Conservation (phyloP, 2,113 vertebrate genomes). For the Andinoacara biseriatus region DNA sequence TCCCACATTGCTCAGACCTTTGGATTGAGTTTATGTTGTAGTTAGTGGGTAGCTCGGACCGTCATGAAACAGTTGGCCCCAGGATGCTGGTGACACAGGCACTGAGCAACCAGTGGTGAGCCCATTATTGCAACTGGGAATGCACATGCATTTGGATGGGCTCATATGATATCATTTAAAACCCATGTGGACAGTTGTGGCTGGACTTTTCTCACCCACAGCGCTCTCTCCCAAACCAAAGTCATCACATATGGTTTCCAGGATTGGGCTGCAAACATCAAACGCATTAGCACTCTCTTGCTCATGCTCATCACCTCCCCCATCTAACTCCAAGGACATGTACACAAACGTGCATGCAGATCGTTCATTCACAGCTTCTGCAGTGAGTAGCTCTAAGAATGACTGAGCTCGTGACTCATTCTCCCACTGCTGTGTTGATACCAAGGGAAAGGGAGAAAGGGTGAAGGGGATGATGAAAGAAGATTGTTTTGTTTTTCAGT, state of each 20-base stretch:
- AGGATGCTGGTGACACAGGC: background rate
- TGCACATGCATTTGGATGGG: background rate
- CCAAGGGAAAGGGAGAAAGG: constrained; percentile 14
- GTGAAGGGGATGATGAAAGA: constrained; percentile 16
- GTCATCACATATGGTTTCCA: constrained; percentile 37
- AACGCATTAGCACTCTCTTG: constrained; percentile 41
- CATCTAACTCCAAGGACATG: constrained; percentile 33
- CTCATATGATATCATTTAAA: background rate
- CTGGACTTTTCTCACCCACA: constrained; percentile 1
- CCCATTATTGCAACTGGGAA: background rate
- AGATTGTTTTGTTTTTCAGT: constrained; percentile 25
- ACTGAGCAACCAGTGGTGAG: background rate
- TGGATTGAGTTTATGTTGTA: background rate
- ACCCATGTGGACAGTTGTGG: background rate
- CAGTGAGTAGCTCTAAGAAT: constrained; percentile 62
- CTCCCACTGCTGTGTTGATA: constrained; percentile 44
- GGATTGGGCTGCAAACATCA: constrained; percentile 42
- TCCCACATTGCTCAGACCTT: background rate
- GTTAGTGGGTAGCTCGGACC: background rate
- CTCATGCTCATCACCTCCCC: constrained; percentile 27
- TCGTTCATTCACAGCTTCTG: constrained; percentile 72
- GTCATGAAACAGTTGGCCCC: no score
- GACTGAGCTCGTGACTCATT: constrained; percentile 74
- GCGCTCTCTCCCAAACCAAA: constrained; percentile 3
- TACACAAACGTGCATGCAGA: constrained; percentile 36